Percentiles rank a stretch among this genome's conserved stretches.
phyloP scores from a whole-genome alignment of 1,140 invertebrate species.

The Manduca sexta region DNA sequence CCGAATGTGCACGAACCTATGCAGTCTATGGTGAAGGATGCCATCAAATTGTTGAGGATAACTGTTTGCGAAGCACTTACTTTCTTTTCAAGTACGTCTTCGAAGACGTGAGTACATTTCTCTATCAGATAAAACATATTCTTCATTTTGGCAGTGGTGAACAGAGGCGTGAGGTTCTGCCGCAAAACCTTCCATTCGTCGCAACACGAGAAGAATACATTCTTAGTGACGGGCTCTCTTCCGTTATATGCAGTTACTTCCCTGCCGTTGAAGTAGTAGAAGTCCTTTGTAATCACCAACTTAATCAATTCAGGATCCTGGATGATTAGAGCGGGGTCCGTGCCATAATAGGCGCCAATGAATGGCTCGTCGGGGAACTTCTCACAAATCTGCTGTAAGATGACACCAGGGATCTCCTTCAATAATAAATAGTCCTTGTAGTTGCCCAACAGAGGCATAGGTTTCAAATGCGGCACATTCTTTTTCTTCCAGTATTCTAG shows the following conservation, averaged over 20 bases:
- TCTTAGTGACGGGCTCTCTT: not conserved
- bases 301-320: slow-evolving; percentile 5
- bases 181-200: slow-evolving; percentile 7
- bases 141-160: slow-evolving; percentile 7
- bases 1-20: slow-evolving; percentile 4
- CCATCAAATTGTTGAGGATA: not conserved
- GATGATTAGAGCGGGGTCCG: slow-evolving; percentile 3
- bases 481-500: slow-evolving; percentile 5
- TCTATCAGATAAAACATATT: slow-evolving; percentile 9
- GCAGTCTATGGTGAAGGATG: slow-evolving; percentile 4
- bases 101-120: not conserved
- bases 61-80: not conserved
- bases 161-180: slow-evolving; percentile 5
- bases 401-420: not conserved
- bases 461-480: slow-evolving; percentile 5
- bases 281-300: slow-evolving; percentile 4
- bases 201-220: slow-evolving; percentile 3
- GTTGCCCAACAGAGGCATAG: slow-evolving; percentile 5
- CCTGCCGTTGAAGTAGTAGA: slow-evolving; percentile 3
- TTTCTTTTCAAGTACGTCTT: slow-evolving; percentile 1
- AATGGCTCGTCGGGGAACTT: slow-evolving; percentile 3
- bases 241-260: not conserved
- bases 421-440: slow-evolving; percentile 4
- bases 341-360: slow-evolving; percentile 5
- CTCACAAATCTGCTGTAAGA: slow-evolving; percentile 1